These are phyloP conservation scores for Esox masquinongy DNA, from an alignment of 2,797 vertebrate genomes.

Conservation along the genomic window DNA sequence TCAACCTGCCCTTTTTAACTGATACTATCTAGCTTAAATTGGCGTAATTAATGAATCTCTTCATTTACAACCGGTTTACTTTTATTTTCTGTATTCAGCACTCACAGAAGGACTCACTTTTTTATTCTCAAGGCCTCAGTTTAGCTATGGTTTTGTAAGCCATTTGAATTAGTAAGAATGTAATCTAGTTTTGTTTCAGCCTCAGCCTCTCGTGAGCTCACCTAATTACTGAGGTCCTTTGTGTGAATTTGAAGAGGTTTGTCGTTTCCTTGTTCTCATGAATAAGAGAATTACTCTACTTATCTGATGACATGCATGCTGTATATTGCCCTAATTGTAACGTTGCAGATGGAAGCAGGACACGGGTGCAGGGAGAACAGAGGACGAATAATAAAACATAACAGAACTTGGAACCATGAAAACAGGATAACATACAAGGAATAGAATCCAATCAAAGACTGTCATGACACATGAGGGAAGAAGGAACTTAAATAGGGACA, in stretches of 20 bases:
- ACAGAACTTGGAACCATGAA: too few relatives aligned
- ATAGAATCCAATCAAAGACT: too few relatives aligned
- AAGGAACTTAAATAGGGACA: too few relatives aligned
- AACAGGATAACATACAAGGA: too few relatives aligned
- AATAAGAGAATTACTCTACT: constrained; percentile 15
- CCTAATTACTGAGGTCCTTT: constrained; percentile 66
- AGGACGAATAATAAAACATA: too few relatives aligned
- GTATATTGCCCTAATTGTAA: too few relatives aligned
- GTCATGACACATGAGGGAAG: too few relatives aligned
- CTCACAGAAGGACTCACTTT: constrained; percentile 69
- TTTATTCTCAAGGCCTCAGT: constrained; percentile 71
- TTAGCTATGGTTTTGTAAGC: constrained; percentile 72
- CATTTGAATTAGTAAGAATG: constrained; percentile 63
- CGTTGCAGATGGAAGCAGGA: too few relatives aligned
- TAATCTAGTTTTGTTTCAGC: constrained; percentile 73
- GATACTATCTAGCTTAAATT: constrained; percentile 69
- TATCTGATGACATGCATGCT: too few relatives aligned
- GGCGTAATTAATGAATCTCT: constrained; percentile 72
- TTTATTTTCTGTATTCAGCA: constrained; percentile 66
- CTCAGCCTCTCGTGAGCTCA: constrained; percentile 58
- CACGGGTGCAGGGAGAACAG: too few relatives aligned
- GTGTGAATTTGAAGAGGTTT: constrained; percentile 33
- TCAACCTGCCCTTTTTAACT: constrained; percentile 79
- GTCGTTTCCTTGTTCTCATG: constrained; percentile 20
- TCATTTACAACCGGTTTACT: constrained; percentile 74